Conservation (phyloP, 2,888 invertebrate genomes). For the Hedychridium roseum region DNA sequence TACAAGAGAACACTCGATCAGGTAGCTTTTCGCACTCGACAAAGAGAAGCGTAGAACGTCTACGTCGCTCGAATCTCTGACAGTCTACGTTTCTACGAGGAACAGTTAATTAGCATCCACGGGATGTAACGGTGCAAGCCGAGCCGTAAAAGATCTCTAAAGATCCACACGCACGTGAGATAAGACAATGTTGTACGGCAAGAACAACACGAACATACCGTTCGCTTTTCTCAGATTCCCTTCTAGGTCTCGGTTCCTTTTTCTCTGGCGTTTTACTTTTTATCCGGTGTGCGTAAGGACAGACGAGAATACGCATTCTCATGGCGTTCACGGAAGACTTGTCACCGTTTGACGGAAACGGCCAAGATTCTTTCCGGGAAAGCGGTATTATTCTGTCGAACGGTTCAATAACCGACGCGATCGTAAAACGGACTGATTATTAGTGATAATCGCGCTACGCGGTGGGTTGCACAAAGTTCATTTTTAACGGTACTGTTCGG, state of each 20-base stretch:
- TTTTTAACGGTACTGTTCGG: too few species aligned
- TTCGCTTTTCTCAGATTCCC: not conserved
- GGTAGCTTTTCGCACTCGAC: too few species aligned
- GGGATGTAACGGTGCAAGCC: constrained; percentile 24
- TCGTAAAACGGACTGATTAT: constrained; percentile 3
- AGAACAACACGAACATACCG: not conserved
- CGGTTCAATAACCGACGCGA: not conserved
- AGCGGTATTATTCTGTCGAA: constrained; percentile 7
- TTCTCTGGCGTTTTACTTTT: too few species aligned
- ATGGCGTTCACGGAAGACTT: too few species aligned
- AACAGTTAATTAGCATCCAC: constrained; percentile 29
- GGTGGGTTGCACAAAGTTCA: not conserved
- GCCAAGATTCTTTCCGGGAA: constrained; percentile 15
- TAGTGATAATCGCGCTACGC: not conserved
- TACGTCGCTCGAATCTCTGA: too few species aligned
- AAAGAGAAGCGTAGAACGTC: too few species aligned
- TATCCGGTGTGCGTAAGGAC: too few species aligned
- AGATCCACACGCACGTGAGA: constrained; percentile 9
- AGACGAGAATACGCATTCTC: too few species aligned
- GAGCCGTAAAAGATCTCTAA: not conserved
- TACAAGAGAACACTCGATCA: too few species aligned
- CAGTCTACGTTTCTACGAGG: too few species aligned
- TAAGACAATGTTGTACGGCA: constrained; percentile 2
- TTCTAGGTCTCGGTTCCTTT: not conserved
- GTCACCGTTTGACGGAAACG: constrained; percentile 4